These are phyloP conservation scores for Lordiphosa andalusiaca DNA, from an alignment of 2,888 invertebrate genomes.

Conservation along the genomic window DNA sequence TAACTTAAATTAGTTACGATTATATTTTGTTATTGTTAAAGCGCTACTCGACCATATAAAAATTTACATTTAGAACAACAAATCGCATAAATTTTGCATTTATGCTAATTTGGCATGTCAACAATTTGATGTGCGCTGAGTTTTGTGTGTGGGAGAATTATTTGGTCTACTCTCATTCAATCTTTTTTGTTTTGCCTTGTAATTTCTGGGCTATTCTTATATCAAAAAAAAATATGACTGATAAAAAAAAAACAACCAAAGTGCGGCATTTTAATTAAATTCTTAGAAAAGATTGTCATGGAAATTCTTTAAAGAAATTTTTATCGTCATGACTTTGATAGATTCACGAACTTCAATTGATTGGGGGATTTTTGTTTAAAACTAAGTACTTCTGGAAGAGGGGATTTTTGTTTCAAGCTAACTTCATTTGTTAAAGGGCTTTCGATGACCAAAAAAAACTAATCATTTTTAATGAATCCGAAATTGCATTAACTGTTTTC, in stretches of 20 bases:
- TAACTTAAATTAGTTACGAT: slow-evolving; percentile 20
- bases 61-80: slow-evolving; percentile 57
- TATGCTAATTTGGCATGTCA: slow-evolving; percentile 45
- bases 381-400: too few relatives aligned
- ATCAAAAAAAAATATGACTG: neutral
- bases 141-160: too few relatives aligned
- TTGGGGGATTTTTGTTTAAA: too few relatives aligned
- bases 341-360: slow-evolving; percentile 7
- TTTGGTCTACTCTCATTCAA: slow-evolving; percentile 6
- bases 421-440: too few relatives aligned
- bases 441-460: too few relatives aligned
- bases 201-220: too few relatives aligned
- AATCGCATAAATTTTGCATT: slow-evolving; percentile 46
- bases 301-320: neutral
- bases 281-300: slow-evolving; percentile 2
- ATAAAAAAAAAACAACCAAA: slow-evolving; percentile 13
- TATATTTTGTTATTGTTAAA: slow-evolving; percentile 18
- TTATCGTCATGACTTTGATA: slow-evolving; percentile 12
- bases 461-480: too few relatives aligned
- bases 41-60: neutral
- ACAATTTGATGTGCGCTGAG: too few relatives aligned
- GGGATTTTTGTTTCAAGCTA: too few relatives aligned
- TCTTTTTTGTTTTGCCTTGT: neutral
- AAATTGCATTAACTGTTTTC: too few relatives aligned
- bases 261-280: slow-evolving; percentile 6